Base-by-base conservation (phyloP, 1,140 invertebrate genomes). In the Streblospio benedicti region DNA sequence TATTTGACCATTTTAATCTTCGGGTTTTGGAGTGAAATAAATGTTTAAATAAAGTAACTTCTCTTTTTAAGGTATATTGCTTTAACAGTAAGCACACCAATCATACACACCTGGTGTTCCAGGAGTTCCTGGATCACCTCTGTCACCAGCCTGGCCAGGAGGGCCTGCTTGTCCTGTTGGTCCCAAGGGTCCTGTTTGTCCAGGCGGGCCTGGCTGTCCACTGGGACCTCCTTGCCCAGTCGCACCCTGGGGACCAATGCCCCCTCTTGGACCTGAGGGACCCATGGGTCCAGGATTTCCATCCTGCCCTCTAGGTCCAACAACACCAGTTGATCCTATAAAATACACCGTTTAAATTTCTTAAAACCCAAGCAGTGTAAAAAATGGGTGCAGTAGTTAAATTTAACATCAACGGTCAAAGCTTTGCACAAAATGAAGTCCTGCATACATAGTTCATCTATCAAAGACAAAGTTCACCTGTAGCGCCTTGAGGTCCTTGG, bases 381-480 rank as follows among this genome's bases (percentile, higher is more conserved):
- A 89, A 90, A 30, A 86, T 83, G 16, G 80, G 74, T 0, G 55
- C 60, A 16, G 3, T 14, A 28, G 6, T 9, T 33, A 89, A 89
- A 25, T 45, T 31, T n/a, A 14, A 5, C 14, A 66, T 66, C 65
- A 70, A 67, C 31, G 64, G 25, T 58, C 45, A 43, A 45, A 31
- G 84, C 50, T 77, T 80, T 47, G 85, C 85, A 27, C 50, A n/a
- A n/a, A n/a, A n/a, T n/a, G n/a, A n/a, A n/a, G n/a, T n/a, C n/a
- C n/a, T n/a, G n/a, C n/a, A n/a, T n/a, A n/a, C n/a, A n/a, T n/a
- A n/a, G n/a, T n/a, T n/a, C n/a, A n/a, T n/a, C n/a, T n/a, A n/a
- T 64, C 83, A 80, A 54, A 69, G 80, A 75, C 55, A 87, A 85
- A 59, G 86, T 81, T 51, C 79, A n/a, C n/a, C n/a, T n/a, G n/a